Evolutionary conservation across 2,888 invertebrate genomes (phyloP), one percentile per base, ranked within the genome.

Genomic region (Drosophila cracens): DNA sequence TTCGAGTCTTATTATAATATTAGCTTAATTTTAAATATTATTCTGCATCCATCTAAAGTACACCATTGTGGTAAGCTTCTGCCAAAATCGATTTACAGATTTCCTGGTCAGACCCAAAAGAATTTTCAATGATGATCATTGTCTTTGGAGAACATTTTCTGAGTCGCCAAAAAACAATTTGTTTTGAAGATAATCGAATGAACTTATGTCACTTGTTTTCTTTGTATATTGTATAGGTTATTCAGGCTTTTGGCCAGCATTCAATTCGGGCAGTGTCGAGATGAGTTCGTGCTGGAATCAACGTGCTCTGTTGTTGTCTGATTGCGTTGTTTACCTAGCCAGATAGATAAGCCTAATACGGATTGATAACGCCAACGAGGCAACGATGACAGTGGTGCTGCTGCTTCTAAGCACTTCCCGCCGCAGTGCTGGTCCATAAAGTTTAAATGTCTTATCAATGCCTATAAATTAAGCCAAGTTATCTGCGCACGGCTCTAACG

Each of bases 391-490:
- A 59, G 25, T 34, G 38, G 21, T 21, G 21, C 6, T 31, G 3
- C 13, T 29, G 63, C 27, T 43, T 70, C 58, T 57, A 69, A 74
- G 52, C 75, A 68, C 43, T 75, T 75, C 62, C 75, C 76, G 54
- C 61, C 66, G 29, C 53, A 33, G 48, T 48, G 40, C 29, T 63
- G 60, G 46, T 29, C 38, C 72, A 72, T 76, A 67, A 61, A 68
- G 58, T 61, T 58, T 27, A 57, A 61, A 51, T 29, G 25, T 54
- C 64, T 76, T 76, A 76, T 76, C 76, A 61, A 56, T 66, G 70
- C 31, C 60, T n/a, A 60, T 46, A 65, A 65, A 56, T 77, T 61
- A 52, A 62, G 68, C 73, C 65, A 68, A 76, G 56, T 68, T 76
- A 72, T 64, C 76, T 76, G 62, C 67, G 38, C 36, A 51, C 65